phyloP scores from a whole-genome alignment of 1,140 invertebrate species.

The Drosophila pruinosa region DNA sequence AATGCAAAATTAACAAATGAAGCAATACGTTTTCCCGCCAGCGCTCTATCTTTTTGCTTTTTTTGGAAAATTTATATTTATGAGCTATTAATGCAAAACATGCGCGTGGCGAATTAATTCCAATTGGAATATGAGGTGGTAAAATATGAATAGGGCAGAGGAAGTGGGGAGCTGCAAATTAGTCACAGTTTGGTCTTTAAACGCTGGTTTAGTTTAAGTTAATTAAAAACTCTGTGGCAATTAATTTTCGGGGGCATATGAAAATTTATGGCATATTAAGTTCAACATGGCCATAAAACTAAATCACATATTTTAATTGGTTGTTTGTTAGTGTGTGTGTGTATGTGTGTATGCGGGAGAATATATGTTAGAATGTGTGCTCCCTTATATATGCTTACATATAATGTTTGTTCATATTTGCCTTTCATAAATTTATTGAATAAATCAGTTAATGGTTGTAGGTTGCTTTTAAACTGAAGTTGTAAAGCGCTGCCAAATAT shows the following conservation, averaged over 20 bases:
- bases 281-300: conserved; percentile 25
- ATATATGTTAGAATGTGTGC: not conserved
- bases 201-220: conserved; percentile 69
- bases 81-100: conserved; percentile 68
- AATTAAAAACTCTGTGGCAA: conserved; percentile 77
- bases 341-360: not conserved
- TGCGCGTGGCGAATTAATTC: conserved; percentile 52
- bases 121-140: not conserved
- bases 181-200: conserved; percentile 23
- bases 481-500: not conserved
- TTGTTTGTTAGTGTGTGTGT: not conserved
- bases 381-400: not conserved
- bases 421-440: conserved; percentile 15
- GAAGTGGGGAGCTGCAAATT: conserved; percentile 4
- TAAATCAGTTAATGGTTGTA: not conserved
- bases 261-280: conserved; percentile 54
- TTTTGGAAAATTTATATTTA: conserved; percentile 67
- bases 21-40: conserved; percentile 48
- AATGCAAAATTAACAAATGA: conserved; percentile 49
- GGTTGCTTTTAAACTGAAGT: not conserved
- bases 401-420: not conserved
- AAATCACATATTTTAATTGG: conserved; percentile 25
- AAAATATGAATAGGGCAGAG: not conserved
- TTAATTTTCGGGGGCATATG: conserved; percentile 47
- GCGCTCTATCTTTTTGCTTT: not conserved